A percentile compares a stretch with the other conserved stretches of the same genome.
phyloP scores from a whole-genome alignment of 2,797 vertebrate genomes.

The Borostomias antarcticus region DNA sequence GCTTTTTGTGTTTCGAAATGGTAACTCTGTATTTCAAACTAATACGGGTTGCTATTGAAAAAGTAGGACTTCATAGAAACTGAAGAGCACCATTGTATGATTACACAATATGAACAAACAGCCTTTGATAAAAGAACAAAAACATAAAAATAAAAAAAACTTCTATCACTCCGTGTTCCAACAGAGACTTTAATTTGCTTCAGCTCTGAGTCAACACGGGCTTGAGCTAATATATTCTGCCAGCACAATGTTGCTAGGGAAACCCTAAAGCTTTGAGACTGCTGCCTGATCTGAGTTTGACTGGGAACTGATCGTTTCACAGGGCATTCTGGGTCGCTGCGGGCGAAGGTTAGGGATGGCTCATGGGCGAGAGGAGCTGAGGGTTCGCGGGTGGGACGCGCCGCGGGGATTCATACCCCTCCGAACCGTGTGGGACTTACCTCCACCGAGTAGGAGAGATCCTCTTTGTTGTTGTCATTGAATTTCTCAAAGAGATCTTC shows the following conservation, averaged over 20 bases:
- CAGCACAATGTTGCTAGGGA: not conserved
- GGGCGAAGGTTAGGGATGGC: slow-evolving; percentile 6
- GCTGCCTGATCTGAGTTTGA: slow-evolving; percentile 13
- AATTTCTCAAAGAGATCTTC: slow-evolving; percentile 99
- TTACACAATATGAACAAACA: not conserved
- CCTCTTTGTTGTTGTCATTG: slow-evolving; percentile 91
- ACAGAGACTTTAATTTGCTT: slow-evolving; percentile 10
- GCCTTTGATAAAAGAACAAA: too few relatives aligned
- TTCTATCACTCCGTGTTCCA: not conserved
- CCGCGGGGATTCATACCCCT: slow-evolving; percentile 18
- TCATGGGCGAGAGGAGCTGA: slow-evolving; percentile 19
- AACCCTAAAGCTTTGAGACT: slow-evolving; percentile 16
- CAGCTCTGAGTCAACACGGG: not conserved
- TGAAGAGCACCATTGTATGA: not conserved
- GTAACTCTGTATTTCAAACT: not conserved
- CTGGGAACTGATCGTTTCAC: slow-evolving; percentile 10
- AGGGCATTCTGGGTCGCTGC: not conserved
- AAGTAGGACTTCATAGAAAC: not conserved
- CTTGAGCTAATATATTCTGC: slow-evolving; percentile 1
- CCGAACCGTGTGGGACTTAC: slow-evolving; percentile 72
- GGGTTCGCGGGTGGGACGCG: not conserved
- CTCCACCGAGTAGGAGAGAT: slow-evolving; percentile 97
- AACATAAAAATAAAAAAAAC: too few relatives aligned
- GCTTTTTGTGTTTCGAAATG: not conserved
- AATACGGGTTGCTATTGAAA: too few relatives aligned